Conservation (phyloP, 2,113 vertebrate genomes). For the Murina feae region DNA sequence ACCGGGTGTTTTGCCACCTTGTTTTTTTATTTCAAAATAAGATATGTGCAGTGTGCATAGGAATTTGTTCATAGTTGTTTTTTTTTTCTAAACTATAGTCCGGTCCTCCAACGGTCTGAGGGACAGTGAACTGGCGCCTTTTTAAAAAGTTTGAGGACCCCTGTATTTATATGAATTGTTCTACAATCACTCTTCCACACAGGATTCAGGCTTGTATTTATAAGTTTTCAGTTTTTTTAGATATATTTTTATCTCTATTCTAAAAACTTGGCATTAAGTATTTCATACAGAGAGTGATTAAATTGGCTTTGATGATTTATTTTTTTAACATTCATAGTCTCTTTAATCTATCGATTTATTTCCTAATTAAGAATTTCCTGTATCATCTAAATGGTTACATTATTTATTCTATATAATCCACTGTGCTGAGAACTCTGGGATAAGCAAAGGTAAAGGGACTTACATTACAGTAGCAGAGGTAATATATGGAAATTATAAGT, state of each 20-base stretch:
- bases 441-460: not conserved
- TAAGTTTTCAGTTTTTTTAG: not conserved
- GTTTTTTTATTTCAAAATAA: too few species aligned
- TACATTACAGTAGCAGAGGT: not conserved
- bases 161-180: not conserved
- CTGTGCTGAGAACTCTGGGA: not conserved
- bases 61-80: too few species aligned
- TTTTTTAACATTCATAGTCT: not conserved
- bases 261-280: not conserved
- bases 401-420: not conserved
- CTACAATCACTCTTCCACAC: not conserved
- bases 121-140: too few species aligned
- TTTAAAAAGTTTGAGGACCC: too few species aligned
- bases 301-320: not conserved
- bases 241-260: not conserved
- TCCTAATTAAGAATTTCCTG: not conserved
- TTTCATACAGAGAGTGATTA: not conserved
- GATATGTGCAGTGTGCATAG: too few species aligned
- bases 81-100: too few species aligned
- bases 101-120: too few species aligned
- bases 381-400: slow-evolving; percentile 5
- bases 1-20: too few species aligned
- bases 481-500: not conserved
- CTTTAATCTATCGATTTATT: not conserved
- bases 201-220: not conserved